Percentiles rank a stretch among this genome's conserved stretches.
Evolutionary conservation across 2,888 invertebrate genomes (phyloP).

Genomic region (Tenodera sinensis): DNA sequence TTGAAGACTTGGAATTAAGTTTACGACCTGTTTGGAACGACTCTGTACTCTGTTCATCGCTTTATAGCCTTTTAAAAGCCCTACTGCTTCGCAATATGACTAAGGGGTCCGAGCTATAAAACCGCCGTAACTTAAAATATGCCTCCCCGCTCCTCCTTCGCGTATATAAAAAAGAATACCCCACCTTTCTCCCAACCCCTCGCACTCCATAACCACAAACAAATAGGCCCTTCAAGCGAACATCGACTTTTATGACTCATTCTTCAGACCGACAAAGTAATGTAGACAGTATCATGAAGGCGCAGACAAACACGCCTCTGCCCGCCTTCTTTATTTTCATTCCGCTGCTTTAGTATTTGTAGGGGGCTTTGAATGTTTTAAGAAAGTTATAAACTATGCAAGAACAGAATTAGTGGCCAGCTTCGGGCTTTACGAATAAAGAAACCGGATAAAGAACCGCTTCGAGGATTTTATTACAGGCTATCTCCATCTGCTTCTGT

Average conservation of each 20-base stretch:
- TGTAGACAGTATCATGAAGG: background rate
- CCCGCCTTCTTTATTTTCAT: background rate
- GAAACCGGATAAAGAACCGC: background rate
- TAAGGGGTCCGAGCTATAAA: slow-evolving; percentile 14
- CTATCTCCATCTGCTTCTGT: background rate
- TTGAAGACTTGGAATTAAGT: slow-evolving; percentile 11
- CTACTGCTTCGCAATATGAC: background rate
- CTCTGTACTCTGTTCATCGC: slow-evolving; percentile 14
- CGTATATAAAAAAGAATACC: background rate
- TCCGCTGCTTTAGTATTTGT: background rate
- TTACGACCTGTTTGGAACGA: slow-evolving; percentile 11
- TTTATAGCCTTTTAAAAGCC: slow-evolving; percentile 27
- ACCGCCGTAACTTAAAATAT: slow-evolving; percentile 18
- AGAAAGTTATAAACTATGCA: background rate
- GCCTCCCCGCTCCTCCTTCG: background rate
- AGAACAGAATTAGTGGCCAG: background rate
- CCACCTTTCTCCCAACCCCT: background rate
- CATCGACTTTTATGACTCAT: slow-evolving; percentile 23
- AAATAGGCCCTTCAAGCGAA: slow-evolving; percentile 12
- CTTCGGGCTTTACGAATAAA: background rate
- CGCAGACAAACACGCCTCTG: background rate
- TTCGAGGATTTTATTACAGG: background rate
- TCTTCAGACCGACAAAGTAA: slow-evolving; percentile 1
- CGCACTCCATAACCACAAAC: slow-evolving; percentile 2
- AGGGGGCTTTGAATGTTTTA: background rate